Percentiles rank a stretch among this genome's conserved stretches.
phyloP scores from a whole-genome alignment of 1,140 invertebrate genomes.

The Xylocopa sonorina region DNA sequence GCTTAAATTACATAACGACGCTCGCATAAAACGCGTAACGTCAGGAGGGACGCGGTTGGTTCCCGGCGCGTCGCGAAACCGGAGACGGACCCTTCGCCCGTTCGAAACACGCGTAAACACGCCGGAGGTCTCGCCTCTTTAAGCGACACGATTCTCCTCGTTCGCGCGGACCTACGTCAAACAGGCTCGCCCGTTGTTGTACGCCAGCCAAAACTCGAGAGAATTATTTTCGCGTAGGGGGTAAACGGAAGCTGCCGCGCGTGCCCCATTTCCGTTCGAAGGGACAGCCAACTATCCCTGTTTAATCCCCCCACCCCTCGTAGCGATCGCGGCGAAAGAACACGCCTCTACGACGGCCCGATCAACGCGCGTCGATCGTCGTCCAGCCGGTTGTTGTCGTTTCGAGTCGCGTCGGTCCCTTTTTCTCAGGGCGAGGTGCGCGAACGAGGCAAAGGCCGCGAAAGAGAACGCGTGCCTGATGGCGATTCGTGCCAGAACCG shows the following conservation, averaged over 20 bases:
- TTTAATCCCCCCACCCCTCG: too few relatives aligned
- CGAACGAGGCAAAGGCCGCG: constrained; percentile 47
- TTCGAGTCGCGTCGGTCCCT: not conserved
- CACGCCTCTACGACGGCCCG: too few relatives aligned
- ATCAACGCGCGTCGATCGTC: too few relatives aligned
- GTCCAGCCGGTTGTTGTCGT: not conserved
- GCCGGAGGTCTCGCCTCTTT: too few relatives aligned
- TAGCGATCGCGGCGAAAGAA: too few relatives aligned
- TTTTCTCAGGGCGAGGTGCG: constrained; percentile 14
- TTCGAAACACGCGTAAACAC: not conserved
- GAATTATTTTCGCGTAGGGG: constrained; percentile 32
- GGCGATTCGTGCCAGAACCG: constrained; percentile 31
- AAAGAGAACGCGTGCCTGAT: constrained; percentile 29
- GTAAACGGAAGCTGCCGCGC: constrained; percentile 16
- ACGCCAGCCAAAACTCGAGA: not conserved
- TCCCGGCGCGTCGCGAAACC: not conserved
- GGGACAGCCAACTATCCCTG: not conserved
- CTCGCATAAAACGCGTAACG: too few relatives aligned
- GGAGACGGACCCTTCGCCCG: not conserved
- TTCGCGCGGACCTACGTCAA: too few relatives aligned
- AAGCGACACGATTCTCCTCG: not conserved
- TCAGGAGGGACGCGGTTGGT: not conserved
- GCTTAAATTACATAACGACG: constrained; percentile 27
- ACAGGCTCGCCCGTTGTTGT: not conserved
- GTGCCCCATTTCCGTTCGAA: constrained; percentile 2